Conservation (phyloP, 2,797 vertebrate genomes). For the Rhodeus uyekii region DNA sequence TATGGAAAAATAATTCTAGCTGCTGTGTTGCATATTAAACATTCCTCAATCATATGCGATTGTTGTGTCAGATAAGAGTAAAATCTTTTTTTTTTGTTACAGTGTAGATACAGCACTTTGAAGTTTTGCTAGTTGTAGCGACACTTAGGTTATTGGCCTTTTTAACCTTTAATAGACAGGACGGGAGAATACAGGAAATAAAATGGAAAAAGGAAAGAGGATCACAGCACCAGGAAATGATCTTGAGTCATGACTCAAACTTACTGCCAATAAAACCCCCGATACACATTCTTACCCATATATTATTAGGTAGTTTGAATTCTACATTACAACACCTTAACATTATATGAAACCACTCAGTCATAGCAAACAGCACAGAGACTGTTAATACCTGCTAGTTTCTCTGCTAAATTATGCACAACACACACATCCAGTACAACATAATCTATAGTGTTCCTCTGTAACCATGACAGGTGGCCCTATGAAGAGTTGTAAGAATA, state of each 20-base stretch:
- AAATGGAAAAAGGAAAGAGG: background rate
- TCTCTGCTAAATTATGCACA: slow-evolving; percentile 2
- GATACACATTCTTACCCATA: background rate
- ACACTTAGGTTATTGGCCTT: background rate
- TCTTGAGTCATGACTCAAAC: background rate
- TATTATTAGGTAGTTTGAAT: background rate
- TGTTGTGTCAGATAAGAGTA: background rate
- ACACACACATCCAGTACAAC: background rate
- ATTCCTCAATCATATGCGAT: background rate
- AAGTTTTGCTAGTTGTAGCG: too few relatives aligned
- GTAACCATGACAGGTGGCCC: slow-evolving; percentile 53
- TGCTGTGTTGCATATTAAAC: background rate
- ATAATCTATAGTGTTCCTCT: background rate
- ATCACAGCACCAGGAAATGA: background rate
- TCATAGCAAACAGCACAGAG: background rate
- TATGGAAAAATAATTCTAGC: background rate
- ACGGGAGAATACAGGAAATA: background rate
- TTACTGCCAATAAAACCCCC: background rate
- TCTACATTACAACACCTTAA: background rate
- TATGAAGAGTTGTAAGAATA: slow-evolving; percentile 40
- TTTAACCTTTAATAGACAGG: background rate
- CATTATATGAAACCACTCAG: background rate
- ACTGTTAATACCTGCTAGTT: background rate
- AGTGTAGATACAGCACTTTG: background rate
- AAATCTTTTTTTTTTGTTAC: background rate